Conservation (phyloP, 2,888 invertebrate species). For the Rotaria socialis region DNA sequence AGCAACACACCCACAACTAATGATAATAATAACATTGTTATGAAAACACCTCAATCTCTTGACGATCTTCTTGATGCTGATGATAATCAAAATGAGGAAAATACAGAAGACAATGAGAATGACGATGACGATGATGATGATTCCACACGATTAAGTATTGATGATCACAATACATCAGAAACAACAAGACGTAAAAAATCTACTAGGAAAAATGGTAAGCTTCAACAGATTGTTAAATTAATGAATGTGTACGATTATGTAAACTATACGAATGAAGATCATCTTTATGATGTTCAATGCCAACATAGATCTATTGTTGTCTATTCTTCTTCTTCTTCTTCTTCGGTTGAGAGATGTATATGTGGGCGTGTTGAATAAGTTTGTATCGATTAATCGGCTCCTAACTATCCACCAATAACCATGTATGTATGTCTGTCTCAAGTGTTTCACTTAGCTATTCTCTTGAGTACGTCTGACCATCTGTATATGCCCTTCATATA, state of each 20-base stretch:
- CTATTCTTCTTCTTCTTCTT: background rate
- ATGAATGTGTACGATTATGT: background rate
- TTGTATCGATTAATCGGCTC: background rate
- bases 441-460: conserved; percentile 29
- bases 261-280: background rate
- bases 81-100: background rate
- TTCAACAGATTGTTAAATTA: background rate
- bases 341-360: background rate
- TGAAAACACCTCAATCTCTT: conserved; percentile 8
- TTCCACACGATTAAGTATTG: background rate
- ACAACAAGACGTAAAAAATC: background rate
- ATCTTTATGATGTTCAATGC: conserved; percentile 7
- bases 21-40: background rate
- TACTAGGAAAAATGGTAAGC: background rate
- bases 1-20: background rate
- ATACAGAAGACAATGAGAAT: background rate
- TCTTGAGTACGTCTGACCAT: conserved; percentile 26
- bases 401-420: background rate
- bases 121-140: background rate
- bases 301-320: background rate
- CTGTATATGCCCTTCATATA: conserved; percentile 14
- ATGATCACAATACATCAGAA: background rate
- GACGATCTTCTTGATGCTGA: conserved; percentile 2
- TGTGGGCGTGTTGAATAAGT: background rate
- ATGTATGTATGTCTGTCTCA: background rate